Evolutionary conservation across 2,888 invertebrate genomes (phyloP), one percentile per base, ranked within the genome.

Genomic region (Archips xylosteana): DNA sequence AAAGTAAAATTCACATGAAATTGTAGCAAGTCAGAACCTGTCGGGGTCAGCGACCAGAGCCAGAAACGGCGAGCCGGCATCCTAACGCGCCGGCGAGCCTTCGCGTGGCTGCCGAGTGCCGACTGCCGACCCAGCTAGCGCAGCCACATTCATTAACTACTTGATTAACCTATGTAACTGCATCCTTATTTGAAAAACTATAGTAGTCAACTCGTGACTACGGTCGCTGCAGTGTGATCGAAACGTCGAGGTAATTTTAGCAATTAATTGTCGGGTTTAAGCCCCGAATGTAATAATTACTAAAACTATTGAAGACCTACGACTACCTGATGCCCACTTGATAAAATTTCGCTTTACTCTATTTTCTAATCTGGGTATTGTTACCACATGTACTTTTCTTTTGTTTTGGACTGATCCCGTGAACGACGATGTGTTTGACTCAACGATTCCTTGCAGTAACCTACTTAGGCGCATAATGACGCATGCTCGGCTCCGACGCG

Each of bases 11-110:
- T 73, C 69, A 70, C 74, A 92, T 92, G 91, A 92, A 94, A 92
- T 86, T 89, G 89, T 89, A 92, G 88, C 94, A 92, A 89, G 93
- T 92, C 85, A 83, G 88, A 92, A 92, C 94, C 91, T 91, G 94
- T 87, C 84, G 89, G 84, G 94, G 92, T 93, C 93, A 89, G 86
- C 91, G 94, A 93, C 93, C 93, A 92, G 45, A 23, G 81, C 76
- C 76, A 78, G 78, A 77, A 85, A 84, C 77, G 78, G 76, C 73
- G 79, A 81, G 80, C 79, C 80, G 83, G 83, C 78, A 79, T 65
- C 76, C 80, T 79, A 45, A 78, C 62, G 75, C 82, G 67, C 54
- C 70, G 42, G 12, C 51, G 79, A 13, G 63, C 63, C 63, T 47
- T 80, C 78, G 76, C 83, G 82, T 36, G 39, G 39, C 23, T 23